phyloP scores from a whole-genome alignment of 1,140 invertebrate species.

The Lepidurus apus region DNA sequence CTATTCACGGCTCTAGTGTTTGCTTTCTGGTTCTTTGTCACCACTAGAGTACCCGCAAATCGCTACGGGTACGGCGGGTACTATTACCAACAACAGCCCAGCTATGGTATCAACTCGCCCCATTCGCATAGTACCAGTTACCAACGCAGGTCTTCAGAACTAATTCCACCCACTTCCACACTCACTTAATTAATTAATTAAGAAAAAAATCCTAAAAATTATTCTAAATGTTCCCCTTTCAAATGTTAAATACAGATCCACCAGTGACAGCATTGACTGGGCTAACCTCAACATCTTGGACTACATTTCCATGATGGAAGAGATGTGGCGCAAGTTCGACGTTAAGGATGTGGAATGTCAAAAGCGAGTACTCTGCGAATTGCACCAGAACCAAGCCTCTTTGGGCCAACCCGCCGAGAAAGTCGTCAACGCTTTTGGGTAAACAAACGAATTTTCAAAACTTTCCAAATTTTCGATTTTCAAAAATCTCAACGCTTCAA shows the following conservation, averaged over 20 bases:
- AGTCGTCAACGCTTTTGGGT: slow-evolving; percentile 39
- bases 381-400: slow-evolving; percentile 39
- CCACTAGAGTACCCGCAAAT: slow-evolving; percentile 23
- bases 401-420: slow-evolving; percentile 38
- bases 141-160: slow-evolving; percentile 24
- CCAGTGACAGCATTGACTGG: slow-evolving; percentile 38
- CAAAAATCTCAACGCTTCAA: background rate
- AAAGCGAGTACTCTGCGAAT: slow-evolving; percentile 40
- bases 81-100: background rate
- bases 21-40: slow-evolving; percentile 26
- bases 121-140: slow-evolving; percentile 5
- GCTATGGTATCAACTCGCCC: background rate
- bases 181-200: background rate
- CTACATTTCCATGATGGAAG: slow-evolving; percentile 41
- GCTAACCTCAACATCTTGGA: slow-evolving; percentile 40
- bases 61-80: slow-evolving; percentile 25
- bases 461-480: background rate
- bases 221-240: background rate
- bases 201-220: background rate
- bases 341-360: slow-evolving; percentile 39
- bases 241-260: slow-evolving; percentile 36
- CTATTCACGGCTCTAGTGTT: slow-evolving; percentile 31
- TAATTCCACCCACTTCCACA: background rate
- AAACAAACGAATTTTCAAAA: slow-evolving; percentile 31
- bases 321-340: slow-evolving; percentile 41